These are phyloP conservation scores for Anas flavirostris DNA, from an alignment of 2,797 vertebrate species.

Conservation along the genomic window DNA sequence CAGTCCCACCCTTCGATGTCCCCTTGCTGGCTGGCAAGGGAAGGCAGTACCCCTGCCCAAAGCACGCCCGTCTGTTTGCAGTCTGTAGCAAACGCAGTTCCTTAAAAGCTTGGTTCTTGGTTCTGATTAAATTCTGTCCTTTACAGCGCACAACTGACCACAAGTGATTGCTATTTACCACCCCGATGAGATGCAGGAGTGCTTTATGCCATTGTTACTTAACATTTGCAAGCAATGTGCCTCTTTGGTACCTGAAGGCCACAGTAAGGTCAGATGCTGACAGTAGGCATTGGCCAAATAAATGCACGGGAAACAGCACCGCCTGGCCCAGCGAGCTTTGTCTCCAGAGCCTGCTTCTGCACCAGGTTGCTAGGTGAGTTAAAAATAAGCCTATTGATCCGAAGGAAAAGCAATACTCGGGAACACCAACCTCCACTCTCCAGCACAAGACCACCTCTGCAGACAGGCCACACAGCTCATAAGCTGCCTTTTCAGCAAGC, in stretches of 20 bases:
- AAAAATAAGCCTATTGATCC: slow-evolving; percentile 58
- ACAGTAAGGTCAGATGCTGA: neutral
- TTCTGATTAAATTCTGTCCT: slow-evolving; percentile 40
- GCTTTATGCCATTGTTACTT: neutral
- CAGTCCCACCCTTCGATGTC: neutral
- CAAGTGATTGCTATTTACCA: neutral
- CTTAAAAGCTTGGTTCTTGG: slow-evolving; percentile 20
- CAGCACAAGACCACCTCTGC: neutral
- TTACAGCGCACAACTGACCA: neutral
- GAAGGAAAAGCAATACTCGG: neutral
- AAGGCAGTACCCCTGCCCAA: neutral
- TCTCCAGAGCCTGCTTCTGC: neutral
- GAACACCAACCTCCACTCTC: neutral
- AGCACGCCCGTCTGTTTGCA: neutral
- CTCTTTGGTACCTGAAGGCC: neutral
- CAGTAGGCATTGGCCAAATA: neutral
- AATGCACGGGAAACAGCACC: neutral
- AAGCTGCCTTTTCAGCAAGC: neutral
- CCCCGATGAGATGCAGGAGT: neutral
- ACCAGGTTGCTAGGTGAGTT: neutral
- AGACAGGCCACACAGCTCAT: accelerated
- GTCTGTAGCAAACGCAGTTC: neutral
- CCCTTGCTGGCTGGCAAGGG: neutral
- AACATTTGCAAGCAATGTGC: accelerated
- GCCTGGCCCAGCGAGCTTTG: neutral